phyloP scores from a whole-genome alignment of 1,140 invertebrate genomes.

The Achatina immaculata region DNA sequence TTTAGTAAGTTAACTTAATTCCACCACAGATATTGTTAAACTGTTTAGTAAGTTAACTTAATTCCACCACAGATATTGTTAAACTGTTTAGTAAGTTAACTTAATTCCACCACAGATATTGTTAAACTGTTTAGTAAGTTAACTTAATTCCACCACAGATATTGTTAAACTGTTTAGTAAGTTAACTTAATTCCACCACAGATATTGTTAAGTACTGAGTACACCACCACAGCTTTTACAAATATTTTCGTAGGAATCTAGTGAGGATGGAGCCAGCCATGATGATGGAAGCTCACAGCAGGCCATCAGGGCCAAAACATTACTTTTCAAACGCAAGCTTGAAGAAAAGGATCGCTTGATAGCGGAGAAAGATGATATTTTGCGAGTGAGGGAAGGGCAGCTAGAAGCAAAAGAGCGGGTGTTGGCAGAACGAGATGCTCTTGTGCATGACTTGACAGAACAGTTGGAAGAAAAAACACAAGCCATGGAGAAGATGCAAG shows the following conservation, averaged over 20 bases:
- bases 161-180: no score
- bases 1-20: no score
- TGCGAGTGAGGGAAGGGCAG: slow-evolving; percentile 55
- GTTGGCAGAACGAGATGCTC: slow-evolving; percentile 60
- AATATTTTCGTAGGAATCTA: not conserved
- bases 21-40: no score
- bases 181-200: no score
- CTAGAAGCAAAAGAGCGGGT: slow-evolving; percentile 64
- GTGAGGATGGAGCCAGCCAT: not conserved
- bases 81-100: no score
- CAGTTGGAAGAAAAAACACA: slow-evolving; percentile 67
- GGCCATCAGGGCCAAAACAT: slow-evolving; percentile 54
- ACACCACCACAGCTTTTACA: no score
- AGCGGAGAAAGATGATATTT: slow-evolving; percentile 58
- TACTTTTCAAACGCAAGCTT: slow-evolving; percentile 63
- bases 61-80: no score
- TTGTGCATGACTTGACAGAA: slow-evolving; percentile 55
- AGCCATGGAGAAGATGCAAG: slow-evolving; percentile 53
- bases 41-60: no score
- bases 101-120: no score
- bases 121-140: no score
- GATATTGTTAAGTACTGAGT: no score
- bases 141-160: no score
- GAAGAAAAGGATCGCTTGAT: slow-evolving; percentile 65
- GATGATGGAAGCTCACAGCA: slow-evolving; percentile 40